phyloP scores from a whole-genome alignment of 1,140 invertebrate genomes.

The Tribolium castaneum region DNA sequence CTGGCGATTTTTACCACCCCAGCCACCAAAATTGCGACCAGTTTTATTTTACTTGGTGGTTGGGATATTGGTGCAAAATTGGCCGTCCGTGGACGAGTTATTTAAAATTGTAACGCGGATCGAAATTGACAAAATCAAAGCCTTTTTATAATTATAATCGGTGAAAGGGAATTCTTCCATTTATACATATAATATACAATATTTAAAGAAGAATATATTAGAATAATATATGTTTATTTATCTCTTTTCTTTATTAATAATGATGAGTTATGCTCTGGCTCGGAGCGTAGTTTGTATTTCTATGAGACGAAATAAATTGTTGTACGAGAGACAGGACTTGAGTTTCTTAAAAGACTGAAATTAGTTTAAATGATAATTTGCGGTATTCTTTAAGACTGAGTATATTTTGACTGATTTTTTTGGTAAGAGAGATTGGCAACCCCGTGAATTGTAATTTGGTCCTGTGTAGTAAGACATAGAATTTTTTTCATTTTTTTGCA shows the following conservation, averaged over 20 bases:
- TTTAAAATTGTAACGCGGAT: constrained; percentile 48
- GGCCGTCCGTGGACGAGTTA: constrained; percentile 42
- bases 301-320: constrained; percentile 45
- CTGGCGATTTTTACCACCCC: no score
- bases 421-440: constrained; percentile 57
- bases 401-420: constrained; percentile 58
- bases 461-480: constrained; percentile 61
- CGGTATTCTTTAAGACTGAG: constrained; percentile 62
- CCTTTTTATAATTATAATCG: constrained; percentile 56
- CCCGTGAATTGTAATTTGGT: constrained; percentile 53
- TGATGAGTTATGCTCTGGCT: constrained; percentile 43
- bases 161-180: constrained; percentile 58
- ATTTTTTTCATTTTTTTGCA: constrained; percentile 61
- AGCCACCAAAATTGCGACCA: no score
- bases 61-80: no score
- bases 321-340: constrained; percentile 62
- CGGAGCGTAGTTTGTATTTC: constrained; percentile 37
- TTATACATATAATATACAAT: constrained; percentile 16
- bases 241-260: not conserved
- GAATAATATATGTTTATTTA: constrained; percentile 44
- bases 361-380: constrained; percentile 49
- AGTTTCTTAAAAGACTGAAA: constrained; percentile 61
- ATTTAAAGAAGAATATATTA: constrained; percentile 35
- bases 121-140: constrained; percentile 45
- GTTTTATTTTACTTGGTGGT: no score